A percentile compares a stretch with the other conserved stretches of the same genome.
These are phyloP conservation scores for Ceramica pisi DNA, from an alignment of 2,888 invertebrate species.

Conservation along the genomic window DNA sequence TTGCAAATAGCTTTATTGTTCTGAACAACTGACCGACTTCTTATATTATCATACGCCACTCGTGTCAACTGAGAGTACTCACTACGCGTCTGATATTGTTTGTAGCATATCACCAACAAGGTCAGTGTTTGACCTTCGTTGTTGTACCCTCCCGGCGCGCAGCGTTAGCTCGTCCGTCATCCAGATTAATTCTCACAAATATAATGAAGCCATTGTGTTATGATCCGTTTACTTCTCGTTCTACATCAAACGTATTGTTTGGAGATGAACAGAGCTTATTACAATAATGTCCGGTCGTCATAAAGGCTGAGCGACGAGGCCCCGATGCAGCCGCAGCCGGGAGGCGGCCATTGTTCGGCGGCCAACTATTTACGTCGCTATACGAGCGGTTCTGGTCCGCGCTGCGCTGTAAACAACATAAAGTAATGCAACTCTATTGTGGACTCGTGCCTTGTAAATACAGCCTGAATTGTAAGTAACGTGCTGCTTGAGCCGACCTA, in stretches of 20 bases:
- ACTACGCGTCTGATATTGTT: too few species aligned
- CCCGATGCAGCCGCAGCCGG: not conserved
- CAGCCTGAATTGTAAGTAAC: not conserved
- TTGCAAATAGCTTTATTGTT: not conserved
- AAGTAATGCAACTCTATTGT: constrained; percentile 45
- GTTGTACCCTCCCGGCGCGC: not conserved
- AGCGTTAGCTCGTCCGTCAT: not conserved
- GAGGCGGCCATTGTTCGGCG: constrained; percentile 29
- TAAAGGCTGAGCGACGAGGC: constrained; percentile 15
- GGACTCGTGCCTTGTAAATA: constrained; percentile 31
- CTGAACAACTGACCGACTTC: not conserved
- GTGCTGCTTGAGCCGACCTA: constrained; percentile 18
- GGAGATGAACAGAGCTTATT: constrained; percentile 33
- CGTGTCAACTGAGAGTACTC: not conserved
- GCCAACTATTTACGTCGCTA: constrained; percentile 13
- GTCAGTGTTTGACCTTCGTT: too few species aligned
- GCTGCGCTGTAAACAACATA: constrained; percentile 37
- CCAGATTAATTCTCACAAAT: not conserved
- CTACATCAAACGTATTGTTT: constrained; percentile 26
- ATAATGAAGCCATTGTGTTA: not conserved
- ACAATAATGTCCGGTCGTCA: constrained; percentile 37
- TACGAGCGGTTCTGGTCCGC: not conserved
- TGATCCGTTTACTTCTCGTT: constrained; percentile 11
- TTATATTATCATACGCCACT: too few species aligned
- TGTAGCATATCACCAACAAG: too few species aligned